phyloP scores from a whole-genome alignment of 2,113 vertebrate genomes.

The Austrofundulus limnaeus region DNA sequence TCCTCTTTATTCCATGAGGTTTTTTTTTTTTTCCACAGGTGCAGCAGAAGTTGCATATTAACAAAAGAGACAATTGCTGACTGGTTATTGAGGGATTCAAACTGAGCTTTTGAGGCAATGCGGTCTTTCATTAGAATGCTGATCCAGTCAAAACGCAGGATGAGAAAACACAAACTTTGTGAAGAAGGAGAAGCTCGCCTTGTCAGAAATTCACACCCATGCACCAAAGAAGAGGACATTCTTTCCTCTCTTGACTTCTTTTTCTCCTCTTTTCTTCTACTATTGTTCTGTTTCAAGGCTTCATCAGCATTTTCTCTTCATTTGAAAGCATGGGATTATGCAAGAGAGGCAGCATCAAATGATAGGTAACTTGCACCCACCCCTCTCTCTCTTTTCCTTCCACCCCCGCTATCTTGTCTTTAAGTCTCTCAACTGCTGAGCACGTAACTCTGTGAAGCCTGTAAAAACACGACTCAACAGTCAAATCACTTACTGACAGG shows the following conservation, averaged over 20 bases:
- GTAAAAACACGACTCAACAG: constrained; percentile 62
- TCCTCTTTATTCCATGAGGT: not conserved
- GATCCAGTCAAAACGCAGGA: no score
- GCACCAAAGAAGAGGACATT: constrained; percentile 61
- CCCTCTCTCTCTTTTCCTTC: constrained; percentile 12
- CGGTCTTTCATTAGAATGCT: no score
- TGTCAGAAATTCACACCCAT: constrained; percentile 75
- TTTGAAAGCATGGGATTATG: constrained; percentile 73
- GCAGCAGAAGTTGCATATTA: constrained; percentile 50
- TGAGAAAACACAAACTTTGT: no score
- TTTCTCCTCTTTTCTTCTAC: constrained; percentile 39
- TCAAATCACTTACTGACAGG: constrained; percentile 56
- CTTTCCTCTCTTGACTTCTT: constrained; percentile 7
- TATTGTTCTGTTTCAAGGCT: constrained; percentile 63
- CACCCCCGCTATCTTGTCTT: constrained; percentile 60
- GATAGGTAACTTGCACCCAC: constrained; percentile 61
- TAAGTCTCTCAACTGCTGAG: constrained; percentile 72
- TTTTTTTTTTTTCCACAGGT: constrained; percentile 41
- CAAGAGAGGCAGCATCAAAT: constrained; percentile 71
- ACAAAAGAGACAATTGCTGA: constrained; percentile 61
- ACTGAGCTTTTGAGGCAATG: constrained; percentile 46
- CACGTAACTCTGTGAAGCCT: constrained; percentile 64
- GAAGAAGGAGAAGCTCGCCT: constrained; percentile 58
- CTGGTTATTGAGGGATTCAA: constrained; percentile 55
- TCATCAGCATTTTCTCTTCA: constrained; percentile 69